Evolutionary conservation across 2,797 vertebrate species (phyloP).

Genomic region (Masticophis lateralis): DNA sequence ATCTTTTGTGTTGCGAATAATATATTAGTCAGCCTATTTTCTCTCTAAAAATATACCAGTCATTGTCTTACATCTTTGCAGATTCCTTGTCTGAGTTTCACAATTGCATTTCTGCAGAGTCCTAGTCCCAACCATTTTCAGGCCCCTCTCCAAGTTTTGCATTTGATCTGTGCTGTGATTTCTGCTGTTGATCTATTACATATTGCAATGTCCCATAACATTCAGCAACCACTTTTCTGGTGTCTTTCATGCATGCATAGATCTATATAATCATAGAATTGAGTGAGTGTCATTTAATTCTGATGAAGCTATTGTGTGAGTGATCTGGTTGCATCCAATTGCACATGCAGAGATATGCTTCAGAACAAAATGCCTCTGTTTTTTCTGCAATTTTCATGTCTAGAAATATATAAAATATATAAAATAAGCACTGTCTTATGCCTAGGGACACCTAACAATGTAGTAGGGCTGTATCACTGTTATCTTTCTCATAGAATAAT

Average conservation of each 20-base stretch:
- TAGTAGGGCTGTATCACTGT: not conserved
- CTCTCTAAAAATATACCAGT: not conserved
- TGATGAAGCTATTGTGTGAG: not conserved
- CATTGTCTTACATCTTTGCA: not conserved
- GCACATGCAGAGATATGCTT: not conserved
- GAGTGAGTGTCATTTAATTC: not conserved
- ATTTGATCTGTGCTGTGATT: not conserved
- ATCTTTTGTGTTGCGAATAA: not conserved
- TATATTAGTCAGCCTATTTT: not conserved
- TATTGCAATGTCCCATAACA: not conserved
- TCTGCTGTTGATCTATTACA: not conserved
- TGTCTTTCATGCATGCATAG: not conserved
- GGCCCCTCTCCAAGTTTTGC: not conserved
- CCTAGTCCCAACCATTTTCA: not conserved
- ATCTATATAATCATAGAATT: not conserved
- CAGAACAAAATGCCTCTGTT: not conserved
- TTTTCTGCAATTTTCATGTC: not conserved
- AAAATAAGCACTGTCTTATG: not conserved
- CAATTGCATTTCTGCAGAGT: not conserved
- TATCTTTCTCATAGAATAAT: not conserved
- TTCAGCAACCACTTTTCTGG: not conserved
- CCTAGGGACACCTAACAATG: not conserved
- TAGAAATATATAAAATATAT: not conserved
- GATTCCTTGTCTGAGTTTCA: not conserved
- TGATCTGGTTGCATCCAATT: not conserved